phyloP scores from a whole-genome alignment of 2,113 vertebrate genomes.

The Sigmodon hispidus region DNA sequence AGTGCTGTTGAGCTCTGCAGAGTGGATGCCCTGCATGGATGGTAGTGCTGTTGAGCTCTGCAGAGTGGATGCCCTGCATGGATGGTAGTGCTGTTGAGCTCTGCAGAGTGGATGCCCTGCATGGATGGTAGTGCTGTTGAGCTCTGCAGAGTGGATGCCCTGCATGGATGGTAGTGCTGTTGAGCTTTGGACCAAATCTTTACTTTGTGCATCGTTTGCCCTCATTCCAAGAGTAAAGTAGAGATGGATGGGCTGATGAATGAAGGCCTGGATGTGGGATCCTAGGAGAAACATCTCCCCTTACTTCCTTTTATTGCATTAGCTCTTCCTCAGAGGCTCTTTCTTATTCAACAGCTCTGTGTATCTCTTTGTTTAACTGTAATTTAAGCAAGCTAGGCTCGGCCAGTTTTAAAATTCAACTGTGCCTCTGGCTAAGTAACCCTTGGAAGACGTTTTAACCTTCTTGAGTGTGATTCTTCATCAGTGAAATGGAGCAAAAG shows the following conservation, averaged over 20 bases:
- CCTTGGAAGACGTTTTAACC: conserved; percentile 50
- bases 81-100: not conserved
- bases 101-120: not conserved
- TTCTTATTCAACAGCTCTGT: not conserved
- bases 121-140: too few species aligned
- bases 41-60: not conserved
- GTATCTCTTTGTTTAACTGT: conserved; percentile 3
- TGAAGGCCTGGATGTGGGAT: not conserved
- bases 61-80: not conserved
- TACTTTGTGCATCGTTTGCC: not conserved
- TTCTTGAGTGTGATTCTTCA: conserved; percentile 34
- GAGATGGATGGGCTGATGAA: not conserved
- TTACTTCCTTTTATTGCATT: not conserved
- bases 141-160: not conserved
- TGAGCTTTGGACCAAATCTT: conserved; percentile 7
- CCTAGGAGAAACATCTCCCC: not conserved
- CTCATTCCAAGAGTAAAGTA: not conserved
- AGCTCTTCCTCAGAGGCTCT: not conserved
- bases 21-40: too few species aligned
- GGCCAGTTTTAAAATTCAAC: conserved; percentile 47
- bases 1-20: not conserved
- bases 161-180: not conserved
- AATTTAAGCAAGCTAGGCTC: not conserved
- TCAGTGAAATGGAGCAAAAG: conserved; percentile 51
- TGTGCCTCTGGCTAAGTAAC: conserved; percentile 17